These are phyloP conservation scores for Pseudanteris insignis DNA, from an alignment of 2,888 invertebrate species.

Conservation along the genomic window DNA sequence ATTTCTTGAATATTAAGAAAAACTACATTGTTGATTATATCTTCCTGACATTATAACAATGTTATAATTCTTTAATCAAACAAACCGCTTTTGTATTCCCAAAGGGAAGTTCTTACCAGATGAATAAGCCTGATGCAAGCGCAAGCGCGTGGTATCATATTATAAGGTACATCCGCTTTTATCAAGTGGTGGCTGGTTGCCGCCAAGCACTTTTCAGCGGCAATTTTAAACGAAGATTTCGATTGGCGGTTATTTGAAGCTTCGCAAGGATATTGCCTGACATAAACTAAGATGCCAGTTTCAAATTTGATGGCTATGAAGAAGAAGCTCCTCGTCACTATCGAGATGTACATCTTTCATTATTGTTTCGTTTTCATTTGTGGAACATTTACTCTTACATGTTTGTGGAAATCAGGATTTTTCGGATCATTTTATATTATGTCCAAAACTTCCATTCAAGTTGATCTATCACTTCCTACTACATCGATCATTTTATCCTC, in stretches of 20 bases:
- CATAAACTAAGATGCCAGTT: conserved; percentile 33
- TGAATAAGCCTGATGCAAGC: conserved; percentile 11
- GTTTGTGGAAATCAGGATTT: conserved; percentile 55
- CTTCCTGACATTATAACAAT: not conserved
- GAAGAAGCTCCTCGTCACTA: conserved; percentile 12
- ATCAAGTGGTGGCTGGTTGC: conserved; percentile 55
- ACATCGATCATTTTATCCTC: conserved; percentile 46
- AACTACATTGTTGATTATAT: too few species aligned
- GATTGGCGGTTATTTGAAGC: conserved; percentile 58
- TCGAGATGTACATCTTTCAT: conserved; percentile 35
- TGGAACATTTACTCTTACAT: conserved; percentile 49
- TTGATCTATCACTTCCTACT: conserved; percentile 56
- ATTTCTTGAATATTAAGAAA: too few species aligned
- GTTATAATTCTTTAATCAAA: too few species aligned
- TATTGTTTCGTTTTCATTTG: conserved; percentile 51
- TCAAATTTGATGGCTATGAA: conserved; percentile 13
- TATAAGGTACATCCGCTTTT: conserved; percentile 38
- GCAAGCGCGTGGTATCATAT: conserved; percentile 17
- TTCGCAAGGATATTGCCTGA: conserved; percentile 33
- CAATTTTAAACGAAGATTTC: conserved; percentile 48
- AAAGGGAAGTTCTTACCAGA: conserved; percentile 6
- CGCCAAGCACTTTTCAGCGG: conserved; percentile 54
- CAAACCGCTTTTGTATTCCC: conserved; percentile 7
- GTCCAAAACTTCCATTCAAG: conserved; percentile 58
- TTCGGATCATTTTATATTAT: conserved; percentile 44